Evolutionary conservation across 2,888 invertebrate species (phyloP).

Genomic region (Macrophya annulata): DNA sequence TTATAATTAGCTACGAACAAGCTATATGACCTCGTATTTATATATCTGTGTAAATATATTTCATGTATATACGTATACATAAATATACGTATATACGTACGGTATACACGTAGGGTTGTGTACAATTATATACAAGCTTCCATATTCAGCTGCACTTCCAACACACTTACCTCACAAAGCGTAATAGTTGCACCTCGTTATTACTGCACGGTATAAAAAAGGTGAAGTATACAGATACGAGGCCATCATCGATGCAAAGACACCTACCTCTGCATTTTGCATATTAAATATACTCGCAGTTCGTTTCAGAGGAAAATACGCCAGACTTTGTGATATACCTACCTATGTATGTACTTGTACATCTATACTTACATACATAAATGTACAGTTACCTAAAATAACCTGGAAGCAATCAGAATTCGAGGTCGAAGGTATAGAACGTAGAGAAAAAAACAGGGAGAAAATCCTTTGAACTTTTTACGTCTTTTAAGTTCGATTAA

Average conservation of each 20-base stretch:
- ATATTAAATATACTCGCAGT: slow-evolving; percentile 29
- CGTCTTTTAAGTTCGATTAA: slow-evolving; percentile 31
- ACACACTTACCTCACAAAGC: slow-evolving; percentile 8
- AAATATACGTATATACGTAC: neutral
- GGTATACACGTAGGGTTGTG: neutral
- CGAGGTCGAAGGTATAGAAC: slow-evolving; percentile 19
- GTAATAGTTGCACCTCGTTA: slow-evolving; percentile 33
- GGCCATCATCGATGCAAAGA: slow-evolving; percentile 20
- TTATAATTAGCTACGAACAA: slow-evolving; percentile 44
- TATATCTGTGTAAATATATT: neutral
- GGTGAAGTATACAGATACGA: slow-evolving; percentile 8
- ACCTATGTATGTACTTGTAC: neutral
- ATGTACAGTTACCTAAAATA: slow-evolving; percentile 32
- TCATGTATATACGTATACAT: neutral
- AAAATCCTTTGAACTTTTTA: slow-evolving; percentile 31
- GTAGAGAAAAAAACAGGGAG: neutral
- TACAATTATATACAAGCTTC: slow-evolving; percentile 19
- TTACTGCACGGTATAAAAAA: slow-evolving; percentile 29
- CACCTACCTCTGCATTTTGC: slow-evolving; percentile 28
- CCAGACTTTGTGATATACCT: neutral
- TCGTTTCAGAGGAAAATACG: neutral
- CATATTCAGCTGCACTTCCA: slow-evolving; percentile 13
- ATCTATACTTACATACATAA: neutral
- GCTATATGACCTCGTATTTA: slow-evolving; percentile 4
- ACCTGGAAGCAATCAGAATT: slow-evolving; percentile 20